A percentile compares a stretch with the other conserved stretches of the same genome.
Evolutionary conservation across 2,113 vertebrate species (phyloP).

Genomic region (Notechis scutatus): DNA sequence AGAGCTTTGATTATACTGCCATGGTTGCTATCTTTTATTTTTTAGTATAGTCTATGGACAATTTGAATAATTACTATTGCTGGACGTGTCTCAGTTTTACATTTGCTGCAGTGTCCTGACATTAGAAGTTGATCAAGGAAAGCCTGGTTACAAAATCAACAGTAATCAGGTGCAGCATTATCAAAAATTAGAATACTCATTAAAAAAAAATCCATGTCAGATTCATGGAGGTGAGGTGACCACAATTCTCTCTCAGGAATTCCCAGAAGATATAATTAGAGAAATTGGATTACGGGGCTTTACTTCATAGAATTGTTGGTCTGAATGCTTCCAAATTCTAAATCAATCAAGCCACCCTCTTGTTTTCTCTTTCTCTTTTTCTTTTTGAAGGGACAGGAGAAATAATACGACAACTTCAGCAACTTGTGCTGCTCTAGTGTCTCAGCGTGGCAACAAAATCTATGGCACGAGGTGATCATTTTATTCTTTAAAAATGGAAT

Average conservation of each 20-base stretch:
- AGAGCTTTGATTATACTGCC: not conserved
- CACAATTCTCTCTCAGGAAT: not conserved
- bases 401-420: not conserved
- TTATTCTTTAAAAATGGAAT: conserved; percentile 46
- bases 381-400: not conserved
- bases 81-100: not conserved
- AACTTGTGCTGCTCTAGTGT: not conserved
- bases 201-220: not conserved
- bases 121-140: not conserved
- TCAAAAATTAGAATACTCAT: not conserved
- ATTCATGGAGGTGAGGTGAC: not conserved
- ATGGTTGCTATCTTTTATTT: not conserved
- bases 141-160: not conserved
- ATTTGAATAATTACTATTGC: not conserved
- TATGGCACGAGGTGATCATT: not conserved
- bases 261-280: not conserved
- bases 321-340: not conserved
- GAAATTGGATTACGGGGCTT: not conserved
- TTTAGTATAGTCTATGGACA: not conserved
- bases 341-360: not conserved
- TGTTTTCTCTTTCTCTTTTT: not conserved
- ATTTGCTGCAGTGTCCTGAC: not conserved
- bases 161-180: not conserved
- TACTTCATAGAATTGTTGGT: not conserved
- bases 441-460: not conserved